These are phyloP conservation scores for Stictonetta naevosa DNA, from an alignment of 2,113 vertebrate species.

Conservation along the genomic window DNA sequence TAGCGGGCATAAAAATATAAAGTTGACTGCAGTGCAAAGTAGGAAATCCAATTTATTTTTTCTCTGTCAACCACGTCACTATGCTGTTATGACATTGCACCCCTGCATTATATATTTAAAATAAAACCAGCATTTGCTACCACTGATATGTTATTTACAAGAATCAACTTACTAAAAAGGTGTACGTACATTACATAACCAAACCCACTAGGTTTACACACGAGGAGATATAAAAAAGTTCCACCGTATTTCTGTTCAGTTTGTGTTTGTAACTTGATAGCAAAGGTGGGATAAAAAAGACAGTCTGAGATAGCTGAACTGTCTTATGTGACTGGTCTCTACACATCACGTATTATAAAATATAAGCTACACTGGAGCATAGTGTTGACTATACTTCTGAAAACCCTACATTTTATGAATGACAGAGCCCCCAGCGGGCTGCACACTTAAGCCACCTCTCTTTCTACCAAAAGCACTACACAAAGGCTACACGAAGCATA, in stretches of 20 bases:
- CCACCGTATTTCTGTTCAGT: not conserved
- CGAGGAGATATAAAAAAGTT: fast-evolving
- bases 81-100: not conserved
- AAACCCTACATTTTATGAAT: not conserved
- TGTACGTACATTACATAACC: fast-evolving
- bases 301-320: not conserved
- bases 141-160: not conserved
- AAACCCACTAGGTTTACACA: not conserved
- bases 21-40: not conserved
- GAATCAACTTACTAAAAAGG: not conserved
- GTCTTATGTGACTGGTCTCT: not conserved
- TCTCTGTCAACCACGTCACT: not conserved
- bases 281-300: not conserved
- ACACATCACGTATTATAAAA: not conserved
- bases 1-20: conserved; percentile 17
- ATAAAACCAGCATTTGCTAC: not conserved
- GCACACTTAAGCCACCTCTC: not conserved
- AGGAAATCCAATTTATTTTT: not conserved
- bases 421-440: not conserved
- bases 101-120: not conserved
- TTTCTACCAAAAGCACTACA: not conserved
- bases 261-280: not conserved
- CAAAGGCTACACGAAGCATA: not conserved
- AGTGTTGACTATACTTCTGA: not conserved
- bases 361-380: not conserved